Percentiles rank a stretch among this genome's conserved stretches.
Conservation (phyloP, 30 jellyfish, hydroid and myxozoan genomes). For the Sanderia malayensis region DNA sequence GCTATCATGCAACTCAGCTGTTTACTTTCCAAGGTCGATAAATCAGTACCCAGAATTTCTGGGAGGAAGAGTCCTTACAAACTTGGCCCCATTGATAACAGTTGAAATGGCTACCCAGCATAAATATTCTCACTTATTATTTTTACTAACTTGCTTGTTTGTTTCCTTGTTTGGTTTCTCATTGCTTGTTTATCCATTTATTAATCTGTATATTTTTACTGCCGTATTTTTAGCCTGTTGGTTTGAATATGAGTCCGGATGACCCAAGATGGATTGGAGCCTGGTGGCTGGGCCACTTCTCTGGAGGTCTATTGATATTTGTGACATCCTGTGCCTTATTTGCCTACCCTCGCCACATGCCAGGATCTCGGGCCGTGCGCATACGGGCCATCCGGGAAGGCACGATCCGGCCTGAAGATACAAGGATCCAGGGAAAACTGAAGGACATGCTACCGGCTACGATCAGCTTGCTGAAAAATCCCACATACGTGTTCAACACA, state of each 20-base stretch:
- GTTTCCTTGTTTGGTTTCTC: too few relatives aligned
- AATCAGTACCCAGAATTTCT: too few relatives aligned
- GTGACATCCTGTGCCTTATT: slow-evolving; percentile 88
- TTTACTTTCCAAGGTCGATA: too few relatives aligned
- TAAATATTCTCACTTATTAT: too few relatives aligned
- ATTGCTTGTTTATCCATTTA: too few relatives aligned
- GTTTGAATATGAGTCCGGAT: slow-evolving; percentile 85
- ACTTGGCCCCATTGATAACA: too few relatives aligned
- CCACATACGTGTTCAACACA: slow-evolving; percentile 87
- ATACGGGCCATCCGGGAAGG: slow-evolving; percentile 89
- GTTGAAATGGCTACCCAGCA: too few relatives aligned
- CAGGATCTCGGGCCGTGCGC: slow-evolving; percentile 91
- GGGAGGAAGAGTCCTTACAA: too few relatives aligned
- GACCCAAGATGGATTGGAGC: slow-evolving; percentile 99
- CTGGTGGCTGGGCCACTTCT: slow-evolving; percentile 99
- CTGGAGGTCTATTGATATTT: slow-evolving; percentile 87
- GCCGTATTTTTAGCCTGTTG: slow-evolving; percentile 74
- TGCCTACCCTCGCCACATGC: slow-evolving; percentile 98
- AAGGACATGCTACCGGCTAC: slow-evolving; percentile 94
- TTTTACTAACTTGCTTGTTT: too few relatives aligned
- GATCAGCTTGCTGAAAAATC: slow-evolving; percentile 73
- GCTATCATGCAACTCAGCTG: too few relatives aligned
- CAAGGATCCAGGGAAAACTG: slow-evolving; percentile 84
- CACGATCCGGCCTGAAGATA: slow-evolving; percentile 91
- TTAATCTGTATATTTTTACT: slow-evolving; percentile 3